A percentile compares a stretch with the other conserved stretches of the same genome.
Conservation (phyloP, 2,113 vertebrate genomes). For the Irena cyanogastra region DNA sequence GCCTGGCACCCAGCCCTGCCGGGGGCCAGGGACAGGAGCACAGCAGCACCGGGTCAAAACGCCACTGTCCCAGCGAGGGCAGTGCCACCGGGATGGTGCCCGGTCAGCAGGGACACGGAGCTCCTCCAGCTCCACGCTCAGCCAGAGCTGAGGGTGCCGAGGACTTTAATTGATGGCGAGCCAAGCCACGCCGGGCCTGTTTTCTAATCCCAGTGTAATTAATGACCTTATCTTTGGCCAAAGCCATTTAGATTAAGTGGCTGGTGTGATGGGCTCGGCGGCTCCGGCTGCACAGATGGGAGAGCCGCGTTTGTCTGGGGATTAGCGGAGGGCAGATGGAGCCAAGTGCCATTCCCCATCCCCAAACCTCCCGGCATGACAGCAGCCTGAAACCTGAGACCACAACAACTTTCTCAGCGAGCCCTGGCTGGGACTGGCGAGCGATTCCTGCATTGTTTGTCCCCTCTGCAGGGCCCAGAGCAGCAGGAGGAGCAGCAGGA, state of each 20-base stretch:
- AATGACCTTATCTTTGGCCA: slow-evolving; percentile 68
- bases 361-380: neutral
- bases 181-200: neutral
- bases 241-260: slow-evolving; percentile 64
- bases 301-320: slow-evolving; percentile 29
- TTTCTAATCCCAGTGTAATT: slow-evolving; percentile 53
- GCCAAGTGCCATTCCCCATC: neutral
- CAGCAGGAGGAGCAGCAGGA: neutral
- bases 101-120: rapidly evolving
- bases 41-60: rapidly evolving
- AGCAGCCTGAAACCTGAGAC: slow-evolving; percentile 11
- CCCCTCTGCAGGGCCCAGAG: neutral
- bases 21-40: neutral
- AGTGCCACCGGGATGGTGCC: rapidly evolving
- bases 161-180: neutral
- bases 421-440: neutral
- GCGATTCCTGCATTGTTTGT: neutral
- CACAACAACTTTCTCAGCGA: slow-evolving; percentile 1
- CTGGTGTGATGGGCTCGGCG: slow-evolving; percentile 4
- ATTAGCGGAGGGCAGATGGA: slow-evolving; percentile 52
- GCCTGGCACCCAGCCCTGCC: neutral
- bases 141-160: neutral
- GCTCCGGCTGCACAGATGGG: slow-evolving; percentile 21
- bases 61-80: rapidly evolving
- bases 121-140: neutral